Evolutionary conservation across 37 sponge, comb jelly and placozoan genomes (phyloP), one percentile per base, ranked within the genome.

Genomic region (Agelas oroides): DNA sequence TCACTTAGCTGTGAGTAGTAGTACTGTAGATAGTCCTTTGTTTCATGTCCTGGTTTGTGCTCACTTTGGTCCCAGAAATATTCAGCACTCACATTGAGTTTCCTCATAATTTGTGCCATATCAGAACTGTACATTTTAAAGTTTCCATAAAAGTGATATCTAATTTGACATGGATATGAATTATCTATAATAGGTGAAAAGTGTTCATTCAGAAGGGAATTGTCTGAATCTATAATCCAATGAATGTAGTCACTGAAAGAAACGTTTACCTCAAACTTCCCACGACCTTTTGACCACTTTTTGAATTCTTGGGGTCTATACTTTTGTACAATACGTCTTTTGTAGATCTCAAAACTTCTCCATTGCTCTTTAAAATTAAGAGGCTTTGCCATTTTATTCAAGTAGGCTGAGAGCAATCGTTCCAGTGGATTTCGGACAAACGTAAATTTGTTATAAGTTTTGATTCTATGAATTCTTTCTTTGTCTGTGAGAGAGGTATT

Each of bases 351-450:
- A 79, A 64, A 79, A 65, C 16, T 12, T 2, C 36, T 2, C 1
- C 32, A 1, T 46, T 3, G 46, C 11, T 36, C 5, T 39, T 32
- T 2, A 19, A 1, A 17, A 25, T 70, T 41, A 21, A 78, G 65
- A 2, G 83, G 83, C 5, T n/a, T 21, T 1, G 54, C 17, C 1
- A 87, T 40, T 38, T 87, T 87, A 73, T 79, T 58, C 20, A 39
- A 24, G 54, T 46, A 87, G 20, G 87, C 87, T 25, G 80, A 78
- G 13, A 87, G 39, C 21, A 87, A 66, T 59, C 87, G 71, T 36
- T 87, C 80, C n/a, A 87, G 71, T 12, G 87, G 87, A 72, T 87
- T 71, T 38, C 87, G 66, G 0, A 87, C 12, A 13, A 87, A 79
- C 5, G 54, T 27, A 63, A 79, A 60, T 27, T 73, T 78, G 33